These are phyloP conservation scores for Mesocentrotus franciscanus DNA, from an alignment of 53 echinoderm and acorn worm species.

Conservation along the genomic window DNA sequence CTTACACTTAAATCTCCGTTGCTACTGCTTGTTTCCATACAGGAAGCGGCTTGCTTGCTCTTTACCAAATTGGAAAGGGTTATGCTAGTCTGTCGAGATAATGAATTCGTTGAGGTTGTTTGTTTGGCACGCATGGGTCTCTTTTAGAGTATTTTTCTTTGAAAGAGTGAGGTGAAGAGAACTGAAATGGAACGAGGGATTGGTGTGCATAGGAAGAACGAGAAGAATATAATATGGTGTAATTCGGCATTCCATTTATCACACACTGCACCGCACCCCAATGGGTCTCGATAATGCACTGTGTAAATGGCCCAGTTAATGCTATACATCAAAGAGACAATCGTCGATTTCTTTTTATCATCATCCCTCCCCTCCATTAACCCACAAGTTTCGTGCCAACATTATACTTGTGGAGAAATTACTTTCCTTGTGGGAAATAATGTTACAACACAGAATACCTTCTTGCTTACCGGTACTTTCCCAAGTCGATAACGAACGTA, in stretches of 20 bases:
- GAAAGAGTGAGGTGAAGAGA: background rate
- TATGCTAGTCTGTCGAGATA: background rate
- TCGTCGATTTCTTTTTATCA: background rate
- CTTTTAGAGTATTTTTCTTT: conserved; percentile 14
- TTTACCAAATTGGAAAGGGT: background rate
- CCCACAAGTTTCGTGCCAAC: background rate
- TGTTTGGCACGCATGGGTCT: conserved; percentile 33
- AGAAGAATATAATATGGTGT: background rate
- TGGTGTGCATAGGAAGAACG: background rate
- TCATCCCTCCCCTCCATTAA: background rate
- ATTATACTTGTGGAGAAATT: background rate
- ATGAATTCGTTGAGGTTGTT: conserved; percentile 18
- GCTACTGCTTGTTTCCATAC: background rate
- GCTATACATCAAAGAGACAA: background rate
- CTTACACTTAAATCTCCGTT: background rate
- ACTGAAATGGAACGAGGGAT: conserved; percentile 10
- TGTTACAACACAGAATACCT: background rate
- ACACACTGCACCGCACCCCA: conserved; percentile 29
- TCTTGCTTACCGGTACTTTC: background rate
- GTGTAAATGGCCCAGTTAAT: background rate
- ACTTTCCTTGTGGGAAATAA: background rate
- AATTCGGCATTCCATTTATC: background rate
- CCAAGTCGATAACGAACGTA: background rate
- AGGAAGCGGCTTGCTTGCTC: background rate
- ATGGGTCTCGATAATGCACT: background rate